Evolutionary conservation across 2,797 vertebrate genomes (phyloP).

Genomic region (Karalla daura): DNA sequence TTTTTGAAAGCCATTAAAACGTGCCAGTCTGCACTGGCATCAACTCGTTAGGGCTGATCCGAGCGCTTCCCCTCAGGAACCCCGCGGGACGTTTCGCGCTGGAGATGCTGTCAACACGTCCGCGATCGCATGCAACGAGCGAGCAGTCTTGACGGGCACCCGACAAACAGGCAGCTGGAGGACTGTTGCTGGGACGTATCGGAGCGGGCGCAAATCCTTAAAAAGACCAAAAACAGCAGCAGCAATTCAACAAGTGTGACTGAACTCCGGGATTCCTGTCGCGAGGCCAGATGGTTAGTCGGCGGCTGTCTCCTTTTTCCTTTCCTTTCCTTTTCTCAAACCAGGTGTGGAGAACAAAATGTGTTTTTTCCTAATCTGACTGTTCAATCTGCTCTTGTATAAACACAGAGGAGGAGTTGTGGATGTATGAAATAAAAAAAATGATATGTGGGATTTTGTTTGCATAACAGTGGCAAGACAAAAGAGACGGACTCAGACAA

Average conservation of each 20-base stretch:
- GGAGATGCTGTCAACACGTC: neutral
- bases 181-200: neutral
- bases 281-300: constrained; percentile 25
- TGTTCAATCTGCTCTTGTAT: neutral
- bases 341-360: constrained; percentile 5
- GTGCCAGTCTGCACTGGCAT: neutral
- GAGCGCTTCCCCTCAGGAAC: neutral
- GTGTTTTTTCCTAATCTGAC: constrained; percentile 1
- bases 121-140: neutral
- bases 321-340: constrained; percentile 1
- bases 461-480: neutral
- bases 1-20: constrained; percentile 4
- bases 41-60: constrained; percentile 5
- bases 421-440: neutral
- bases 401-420: neutral
- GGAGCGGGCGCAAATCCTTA: neutral
- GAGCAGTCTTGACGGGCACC: too few relatives aligned
- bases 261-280: neutral
- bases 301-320: neutral
- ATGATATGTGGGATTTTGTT: neutral
- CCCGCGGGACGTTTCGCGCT: neutral
- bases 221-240: neutral
- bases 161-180: neutral
- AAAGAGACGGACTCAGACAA: neutral
- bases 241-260: neutral